These are phyloP conservation scores for Drosophila incognita DNA, from an alignment of 2,888 invertebrate species.

Conservation along the genomic window DNA sequence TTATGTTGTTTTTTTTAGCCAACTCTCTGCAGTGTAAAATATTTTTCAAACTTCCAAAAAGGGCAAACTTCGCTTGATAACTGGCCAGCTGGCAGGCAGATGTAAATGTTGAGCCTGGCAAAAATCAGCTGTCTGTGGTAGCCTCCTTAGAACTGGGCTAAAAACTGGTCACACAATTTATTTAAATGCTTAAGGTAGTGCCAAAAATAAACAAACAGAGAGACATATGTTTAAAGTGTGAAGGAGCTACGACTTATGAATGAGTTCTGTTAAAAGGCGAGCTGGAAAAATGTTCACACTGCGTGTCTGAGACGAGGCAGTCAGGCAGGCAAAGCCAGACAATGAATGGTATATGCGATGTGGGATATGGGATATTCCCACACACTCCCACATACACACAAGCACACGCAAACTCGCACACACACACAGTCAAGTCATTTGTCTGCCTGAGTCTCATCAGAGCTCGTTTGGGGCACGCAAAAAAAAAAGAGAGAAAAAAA, in stretches of 20 bases:
- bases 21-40: conserved; percentile 46
- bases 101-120: conserved; percentile 1
- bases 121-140: conserved; percentile 22
- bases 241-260: conserved; percentile 43
- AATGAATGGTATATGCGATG: conserved; percentile 19
- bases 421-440: conserved; percentile 68
- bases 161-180: conserved; percentile 20
- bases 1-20: neutral
- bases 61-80: neutral
- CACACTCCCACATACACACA: conserved; percentile 32
- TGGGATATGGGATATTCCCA: neutral
- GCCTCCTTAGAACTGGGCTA: conserved; percentile 15
- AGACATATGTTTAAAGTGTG: conserved; percentile 1
- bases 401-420: conserved; percentile 9
- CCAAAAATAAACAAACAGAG: neutral
- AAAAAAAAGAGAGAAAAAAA: conserved; percentile 37
- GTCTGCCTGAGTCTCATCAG: conserved; percentile 66
- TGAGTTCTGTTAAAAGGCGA: conserved; percentile 18
- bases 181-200: neutral
- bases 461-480: conserved; percentile 26
- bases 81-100: conserved; percentile 14
- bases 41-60: conserved; percentile 50
- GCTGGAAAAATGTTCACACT: conserved; percentile 57
- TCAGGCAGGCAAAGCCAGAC: conserved; percentile 48
- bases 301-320: conserved; percentile 56